phyloP scores from a whole-genome alignment of 2,113 vertebrate genomes.

The Prionailurus bengalensis region DNA sequence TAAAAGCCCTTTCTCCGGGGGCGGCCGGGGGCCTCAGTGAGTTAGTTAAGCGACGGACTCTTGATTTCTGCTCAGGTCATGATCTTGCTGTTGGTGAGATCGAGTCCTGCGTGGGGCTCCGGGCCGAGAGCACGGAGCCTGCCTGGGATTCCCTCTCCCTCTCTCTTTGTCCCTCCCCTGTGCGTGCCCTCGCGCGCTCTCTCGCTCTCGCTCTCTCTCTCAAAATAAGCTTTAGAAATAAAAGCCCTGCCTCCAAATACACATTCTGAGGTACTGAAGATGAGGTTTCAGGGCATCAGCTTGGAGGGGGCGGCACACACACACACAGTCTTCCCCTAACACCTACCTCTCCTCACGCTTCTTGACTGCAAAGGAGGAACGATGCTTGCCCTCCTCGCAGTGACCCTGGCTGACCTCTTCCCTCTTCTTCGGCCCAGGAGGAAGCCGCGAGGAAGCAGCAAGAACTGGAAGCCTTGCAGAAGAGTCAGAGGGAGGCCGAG shows the following conservation, averaged over 20 bases:
- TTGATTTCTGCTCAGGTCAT: no score
- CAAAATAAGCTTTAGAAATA: no score
- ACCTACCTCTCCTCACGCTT: accelerated
- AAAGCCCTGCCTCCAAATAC: neutral
- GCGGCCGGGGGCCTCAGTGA: no score
- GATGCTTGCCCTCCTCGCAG: accelerated
- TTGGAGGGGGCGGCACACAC: accelerated
- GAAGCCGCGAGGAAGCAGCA: slow-evolving; percentile 85
- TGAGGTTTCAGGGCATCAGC: accelerated
- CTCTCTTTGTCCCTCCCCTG: no score
- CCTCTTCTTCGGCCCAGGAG: slow-evolving; percentile 81
- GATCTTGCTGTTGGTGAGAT: no score
- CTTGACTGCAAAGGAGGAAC: accelerated
- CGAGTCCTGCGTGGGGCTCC: no score
- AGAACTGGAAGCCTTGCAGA: slow-evolving; percentile 82
- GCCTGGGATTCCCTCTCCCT: no score
- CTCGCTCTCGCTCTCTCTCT: no score
- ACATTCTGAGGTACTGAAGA: accelerated
- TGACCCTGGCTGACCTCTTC: neutral
- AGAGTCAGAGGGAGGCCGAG: slow-evolving; percentile 84
- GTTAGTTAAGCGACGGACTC: no score
- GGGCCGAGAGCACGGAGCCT: neutral
- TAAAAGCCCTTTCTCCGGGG: no score
- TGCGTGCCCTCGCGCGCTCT: no score
- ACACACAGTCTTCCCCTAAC: no score